Percentiles rank a stretch among this genome's conserved stretches.
Evolutionary conservation across 2,797 vertebrate species (phyloP).

Genomic region (Anas capensis): DNA sequence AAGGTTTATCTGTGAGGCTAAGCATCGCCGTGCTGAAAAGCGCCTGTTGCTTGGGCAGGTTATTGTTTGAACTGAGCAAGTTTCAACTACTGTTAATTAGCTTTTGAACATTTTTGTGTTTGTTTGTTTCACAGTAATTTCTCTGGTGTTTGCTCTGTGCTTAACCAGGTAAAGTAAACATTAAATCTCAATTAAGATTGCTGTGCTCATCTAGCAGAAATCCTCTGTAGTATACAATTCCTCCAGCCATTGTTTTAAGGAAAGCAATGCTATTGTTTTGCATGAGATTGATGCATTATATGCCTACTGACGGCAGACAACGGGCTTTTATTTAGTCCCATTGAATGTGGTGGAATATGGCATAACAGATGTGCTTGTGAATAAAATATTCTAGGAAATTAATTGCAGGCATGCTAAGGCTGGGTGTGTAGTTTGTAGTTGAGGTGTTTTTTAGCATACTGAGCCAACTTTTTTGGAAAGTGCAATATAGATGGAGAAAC

Average conservation of each 20-base stretch:
- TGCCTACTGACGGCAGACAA: background rate
- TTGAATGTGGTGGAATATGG: background rate
- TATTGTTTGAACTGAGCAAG: slow-evolving; percentile 59
- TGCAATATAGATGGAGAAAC: background rate
- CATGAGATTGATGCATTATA: background rate
- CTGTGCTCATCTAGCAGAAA: slow-evolving; percentile 22
- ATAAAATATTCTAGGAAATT: background rate
- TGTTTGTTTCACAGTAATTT: background rate
- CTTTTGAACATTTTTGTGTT: background rate
- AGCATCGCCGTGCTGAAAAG: slow-evolving; percentile 67
- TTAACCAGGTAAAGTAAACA: slow-evolving; percentile 54
- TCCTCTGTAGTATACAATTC: background rate
- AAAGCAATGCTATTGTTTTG: background rate
- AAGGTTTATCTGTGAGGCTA: slow-evolving; percentile 55
- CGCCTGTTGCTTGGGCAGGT: slow-evolving; percentile 44
- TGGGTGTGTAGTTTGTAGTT: background rate
- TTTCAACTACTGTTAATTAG: slow-evolving; percentile 69
- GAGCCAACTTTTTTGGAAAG: background rate
- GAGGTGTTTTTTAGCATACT: background rate
- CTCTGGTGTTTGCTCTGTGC: slow-evolving; percentile 29
- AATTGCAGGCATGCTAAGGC: fast-evolving
- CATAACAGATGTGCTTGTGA: background rate
- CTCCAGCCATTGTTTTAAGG: background rate
- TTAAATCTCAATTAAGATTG: slow-evolving; percentile 72
- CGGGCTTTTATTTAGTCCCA: background rate